Conservation (phyloP, 2,113 vertebrate species). For the Orthonyx spaldingii region DNA sequence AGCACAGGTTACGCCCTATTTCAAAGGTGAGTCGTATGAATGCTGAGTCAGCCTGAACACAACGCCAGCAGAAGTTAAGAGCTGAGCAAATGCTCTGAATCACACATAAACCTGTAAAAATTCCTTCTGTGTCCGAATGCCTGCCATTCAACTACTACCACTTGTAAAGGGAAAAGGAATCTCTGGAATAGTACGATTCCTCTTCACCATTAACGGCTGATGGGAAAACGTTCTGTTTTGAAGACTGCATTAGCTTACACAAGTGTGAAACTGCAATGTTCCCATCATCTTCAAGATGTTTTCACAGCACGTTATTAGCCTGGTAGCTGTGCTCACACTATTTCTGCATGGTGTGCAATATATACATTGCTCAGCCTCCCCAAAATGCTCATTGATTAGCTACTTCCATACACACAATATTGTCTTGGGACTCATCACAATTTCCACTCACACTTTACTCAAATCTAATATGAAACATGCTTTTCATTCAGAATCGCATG, state of each 20-base stretch:
- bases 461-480: not conserved
- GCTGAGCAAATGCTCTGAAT: not conserved
- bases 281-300: not conserved
- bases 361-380: not conserved
- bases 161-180: not conserved
- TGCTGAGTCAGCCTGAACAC: not conserved
- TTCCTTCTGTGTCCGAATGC: not conserved
- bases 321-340: not conserved
- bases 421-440: not conserved
- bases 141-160: not conserved
- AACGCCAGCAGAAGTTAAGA: not conserved
- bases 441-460: not conserved
- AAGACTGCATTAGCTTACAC: not conserved
- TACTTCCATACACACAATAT: not conserved
- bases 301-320: constrained; percentile 3
- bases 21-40: accelerated
- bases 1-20: not conserved
- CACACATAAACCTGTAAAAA: not conserved
- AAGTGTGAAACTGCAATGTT: not conserved
- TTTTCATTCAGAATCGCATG: accelerated
- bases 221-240: not conserved
- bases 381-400: not conserved
- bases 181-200: not conserved
- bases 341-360: not conserved
- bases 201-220: not conserved